Percentiles rank a stretch among this genome's conserved stretches.
These are phyloP conservation scores for Cichladusa arquata DNA, from an alignment of 2,113 vertebrate species.

Conservation along the genomic window DNA sequence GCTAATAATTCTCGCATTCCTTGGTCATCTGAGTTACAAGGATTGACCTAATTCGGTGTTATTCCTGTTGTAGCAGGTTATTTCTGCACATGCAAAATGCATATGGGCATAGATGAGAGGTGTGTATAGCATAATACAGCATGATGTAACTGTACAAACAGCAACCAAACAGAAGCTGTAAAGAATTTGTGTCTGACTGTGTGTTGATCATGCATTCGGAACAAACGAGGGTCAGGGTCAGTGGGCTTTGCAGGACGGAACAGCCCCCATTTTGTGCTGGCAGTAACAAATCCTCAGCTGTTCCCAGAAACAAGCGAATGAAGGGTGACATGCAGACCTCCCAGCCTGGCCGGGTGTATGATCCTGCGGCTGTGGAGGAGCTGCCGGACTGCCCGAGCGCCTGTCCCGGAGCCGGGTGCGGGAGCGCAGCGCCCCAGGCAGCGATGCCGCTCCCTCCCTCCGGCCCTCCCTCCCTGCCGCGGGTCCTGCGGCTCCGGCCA, in stretches of 20 bases:
- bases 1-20: neutral
- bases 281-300: neutral
- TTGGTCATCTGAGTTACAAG: neutral
- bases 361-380: neutral
- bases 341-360: fast-evolving
- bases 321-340: too few relatives aligned
- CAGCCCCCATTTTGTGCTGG: too few relatives aligned
- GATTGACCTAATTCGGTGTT: neutral
- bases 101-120: fast-evolving
- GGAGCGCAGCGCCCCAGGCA: neutral
- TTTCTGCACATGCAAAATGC: neutral
- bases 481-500: neutral
- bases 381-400: too few relatives aligned
- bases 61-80: neutral
- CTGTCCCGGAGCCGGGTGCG: neutral
- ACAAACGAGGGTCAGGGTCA: fast-evolving
- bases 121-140: fast-evolving
- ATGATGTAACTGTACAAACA: neutral
- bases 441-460: neutral
- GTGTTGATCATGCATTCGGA: fast-evolving
- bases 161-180: neutral
- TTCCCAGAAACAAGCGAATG: neutral
- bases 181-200: fast-evolving
- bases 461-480: neutral
- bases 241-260: neutral